Evolutionary conservation across 1,140 invertebrate species (phyloP).

Genomic region (Aphelenchoides besseyi): DNA sequence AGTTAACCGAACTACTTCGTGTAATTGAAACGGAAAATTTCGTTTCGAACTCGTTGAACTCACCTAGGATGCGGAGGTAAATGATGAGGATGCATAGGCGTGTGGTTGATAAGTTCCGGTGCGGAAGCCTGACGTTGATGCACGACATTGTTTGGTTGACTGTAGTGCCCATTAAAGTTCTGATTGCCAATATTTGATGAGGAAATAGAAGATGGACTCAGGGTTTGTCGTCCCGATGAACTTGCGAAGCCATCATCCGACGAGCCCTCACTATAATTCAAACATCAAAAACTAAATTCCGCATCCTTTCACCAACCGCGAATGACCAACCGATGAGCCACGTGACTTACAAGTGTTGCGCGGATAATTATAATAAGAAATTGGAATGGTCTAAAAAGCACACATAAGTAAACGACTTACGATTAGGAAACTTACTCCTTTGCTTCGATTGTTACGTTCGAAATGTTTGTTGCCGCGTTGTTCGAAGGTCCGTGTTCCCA

Average conservation of each 20-base stretch:
- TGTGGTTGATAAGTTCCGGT: constrained; percentile 24
- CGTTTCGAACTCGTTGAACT: too few relatives aligned
- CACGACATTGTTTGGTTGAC: constrained; percentile 20
- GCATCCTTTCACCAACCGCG: neutral
- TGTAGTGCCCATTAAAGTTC: constrained; percentile 4
- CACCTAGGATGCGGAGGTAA: constrained; percentile 4
- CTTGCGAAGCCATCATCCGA: constrained; percentile 32
- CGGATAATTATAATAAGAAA: constrained; percentile 12
- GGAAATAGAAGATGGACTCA: constrained; percentile 28
- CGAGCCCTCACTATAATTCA: constrained; percentile 17
- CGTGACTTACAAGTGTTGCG: constrained; percentile 27
- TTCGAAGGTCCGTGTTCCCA: constrained; percentile 8
- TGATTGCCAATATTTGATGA: constrained; percentile 23
- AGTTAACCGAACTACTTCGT: neutral
- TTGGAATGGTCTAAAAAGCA: constrained; percentile 15
- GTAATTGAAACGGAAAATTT: too few relatives aligned
- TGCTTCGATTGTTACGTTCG: constrained; percentile 29
- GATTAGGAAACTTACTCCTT: constrained; percentile 19
- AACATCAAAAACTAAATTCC: neutral
- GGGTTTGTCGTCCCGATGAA: constrained; percentile 30
- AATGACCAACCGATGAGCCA: constrained; percentile 33
- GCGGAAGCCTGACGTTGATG: constrained; percentile 28
- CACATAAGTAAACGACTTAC: neutral
- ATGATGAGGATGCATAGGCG: neutral
- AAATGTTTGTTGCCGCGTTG: constrained; percentile 32